These are phyloP conservation scores for Pantherophis guttatus DNA, from an alignment of 2,113 vertebrate species.

Conservation along the genomic window DNA sequence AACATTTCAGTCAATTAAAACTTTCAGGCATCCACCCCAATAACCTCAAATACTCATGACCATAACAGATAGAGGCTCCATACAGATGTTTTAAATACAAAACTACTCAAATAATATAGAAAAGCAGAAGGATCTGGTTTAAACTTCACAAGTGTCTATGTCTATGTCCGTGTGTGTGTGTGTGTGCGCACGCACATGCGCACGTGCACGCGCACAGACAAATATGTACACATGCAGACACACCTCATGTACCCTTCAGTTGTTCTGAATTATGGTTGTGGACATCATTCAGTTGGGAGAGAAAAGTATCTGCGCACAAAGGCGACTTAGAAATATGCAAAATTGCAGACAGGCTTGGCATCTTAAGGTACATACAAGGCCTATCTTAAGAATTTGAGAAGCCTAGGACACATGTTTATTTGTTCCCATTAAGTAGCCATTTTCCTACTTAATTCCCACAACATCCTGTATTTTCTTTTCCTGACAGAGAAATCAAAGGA, in stretches of 20 bases:
- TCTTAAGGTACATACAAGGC: neutral
- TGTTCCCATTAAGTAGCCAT: neutral
- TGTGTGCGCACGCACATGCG: rapidly evolving
- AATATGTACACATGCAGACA: neutral
- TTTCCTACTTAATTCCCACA: neutral
- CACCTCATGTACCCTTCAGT: neutral
- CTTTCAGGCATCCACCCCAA: neutral
- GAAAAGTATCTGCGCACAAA: neutral
- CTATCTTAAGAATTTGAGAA: neutral
- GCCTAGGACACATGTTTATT: neutral
- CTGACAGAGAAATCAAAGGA: neutral
- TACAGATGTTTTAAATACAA: neutral
- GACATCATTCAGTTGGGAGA: neutral
- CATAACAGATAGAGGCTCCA: neutral
- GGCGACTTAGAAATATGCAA: neutral
- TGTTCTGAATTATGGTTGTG: neutral
- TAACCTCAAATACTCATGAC: neutral
- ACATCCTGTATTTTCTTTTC: neutral
- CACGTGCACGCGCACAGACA: no score
- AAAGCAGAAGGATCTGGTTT: neutral
- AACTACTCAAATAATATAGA: neutral
- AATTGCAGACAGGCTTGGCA: neutral
- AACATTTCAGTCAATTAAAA: neutral
- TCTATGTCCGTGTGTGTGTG: no score
- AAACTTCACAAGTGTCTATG: neutral